Evolutionary conservation across 2,113 vertebrate genomes (phyloP).

Genomic region (Oryzias curvinotus): DNA sequence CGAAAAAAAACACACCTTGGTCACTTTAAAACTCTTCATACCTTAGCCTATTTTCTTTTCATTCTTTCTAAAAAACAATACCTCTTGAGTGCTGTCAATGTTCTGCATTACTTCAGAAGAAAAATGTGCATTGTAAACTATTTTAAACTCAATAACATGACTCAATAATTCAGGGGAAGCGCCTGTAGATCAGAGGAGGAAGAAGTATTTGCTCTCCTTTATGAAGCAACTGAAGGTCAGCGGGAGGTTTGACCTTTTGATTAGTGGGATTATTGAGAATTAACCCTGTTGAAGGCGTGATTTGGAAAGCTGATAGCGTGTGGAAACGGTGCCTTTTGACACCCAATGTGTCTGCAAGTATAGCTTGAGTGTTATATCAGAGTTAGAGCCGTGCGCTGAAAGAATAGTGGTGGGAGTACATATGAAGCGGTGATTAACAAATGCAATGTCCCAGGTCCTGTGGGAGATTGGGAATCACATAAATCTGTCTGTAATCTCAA

Average conservation of each 20-base stretch:
- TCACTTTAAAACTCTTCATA: constrained; percentile 6
- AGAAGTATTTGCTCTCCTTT: constrained; percentile 57
- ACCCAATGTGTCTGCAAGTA: constrained; percentile 7
- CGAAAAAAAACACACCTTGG: constrained; percentile 9
- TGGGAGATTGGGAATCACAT: constrained; percentile 69
- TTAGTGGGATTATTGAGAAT: constrained; percentile 72
- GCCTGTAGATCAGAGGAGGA: constrained; percentile 31
- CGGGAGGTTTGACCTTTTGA: constrained; percentile 71
- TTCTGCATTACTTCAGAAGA: constrained; percentile 6
- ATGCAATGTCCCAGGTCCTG: constrained; percentile 63
- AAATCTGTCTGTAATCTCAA: constrained; percentile 79
- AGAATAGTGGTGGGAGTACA: constrained; percentile 57
- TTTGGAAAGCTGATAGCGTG: constrained; percentile 21
- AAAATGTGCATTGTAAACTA: constrained; percentile 52
- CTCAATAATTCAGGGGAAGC: constrained; percentile 50
- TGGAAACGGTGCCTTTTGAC: background rate
- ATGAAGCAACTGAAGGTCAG: constrained; percentile 72
- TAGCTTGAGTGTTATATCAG: constrained; percentile 38
- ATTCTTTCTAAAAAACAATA: constrained; percentile 27
- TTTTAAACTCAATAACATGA: constrained; percentile 53
- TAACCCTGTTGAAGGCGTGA: constrained; percentile 59
- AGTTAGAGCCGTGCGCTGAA: constrained; percentile 21
- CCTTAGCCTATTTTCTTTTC: constrained; percentile 10
- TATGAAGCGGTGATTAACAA: constrained; percentile 70
- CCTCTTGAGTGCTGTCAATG: constrained; percentile 25